These are phyloP conservation scores for Acanthococcus lagerstroemiae DNA, from an alignment of 2,888 invertebrate genomes.

Conservation along the genomic window DNA sequence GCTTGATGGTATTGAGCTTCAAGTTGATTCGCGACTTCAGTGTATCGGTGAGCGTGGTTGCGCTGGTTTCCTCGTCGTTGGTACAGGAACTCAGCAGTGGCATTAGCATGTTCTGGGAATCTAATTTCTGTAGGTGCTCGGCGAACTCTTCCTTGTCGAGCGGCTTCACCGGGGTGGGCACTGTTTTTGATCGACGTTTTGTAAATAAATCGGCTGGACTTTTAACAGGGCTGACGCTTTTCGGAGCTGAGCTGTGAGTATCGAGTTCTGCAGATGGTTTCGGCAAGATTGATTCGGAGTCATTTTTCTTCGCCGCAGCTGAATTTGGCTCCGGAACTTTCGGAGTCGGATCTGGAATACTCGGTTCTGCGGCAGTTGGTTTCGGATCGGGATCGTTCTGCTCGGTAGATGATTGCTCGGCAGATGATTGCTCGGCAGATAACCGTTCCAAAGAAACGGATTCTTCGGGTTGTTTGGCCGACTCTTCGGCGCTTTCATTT, in stretches of 20 bases:
- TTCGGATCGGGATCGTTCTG: no score
- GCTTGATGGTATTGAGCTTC: constrained; percentile 23
- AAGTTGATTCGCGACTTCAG: constrained; percentile 17
- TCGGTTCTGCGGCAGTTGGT: no score
- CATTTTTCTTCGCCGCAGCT: neutral
- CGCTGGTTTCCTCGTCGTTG: neutral
- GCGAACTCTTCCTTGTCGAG: constrained; percentile 30
- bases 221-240: no score
- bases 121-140: constrained; percentile 12
- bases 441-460: constrained; percentile 40
- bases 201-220: neutral
- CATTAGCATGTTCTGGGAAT: constrained; percentile 9
- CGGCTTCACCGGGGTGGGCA: neutral
- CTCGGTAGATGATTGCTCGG: no score
- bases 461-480: constrained; percentile 40
- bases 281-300: neutral
- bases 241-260: no score
- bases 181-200: neutral
- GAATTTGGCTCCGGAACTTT: neutral
- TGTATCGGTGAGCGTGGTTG: neutral
- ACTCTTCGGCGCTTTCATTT: constrained; percentile 35
- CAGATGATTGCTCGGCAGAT: neutral
- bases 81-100: constrained; percentile 1
- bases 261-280: neutral
- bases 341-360: neutral